Evolutionary conservation across 1,140 invertebrate genomes (phyloP), one percentile per base, ranked within the genome.

Genomic region (Cherax quadricarinatus): DNA sequence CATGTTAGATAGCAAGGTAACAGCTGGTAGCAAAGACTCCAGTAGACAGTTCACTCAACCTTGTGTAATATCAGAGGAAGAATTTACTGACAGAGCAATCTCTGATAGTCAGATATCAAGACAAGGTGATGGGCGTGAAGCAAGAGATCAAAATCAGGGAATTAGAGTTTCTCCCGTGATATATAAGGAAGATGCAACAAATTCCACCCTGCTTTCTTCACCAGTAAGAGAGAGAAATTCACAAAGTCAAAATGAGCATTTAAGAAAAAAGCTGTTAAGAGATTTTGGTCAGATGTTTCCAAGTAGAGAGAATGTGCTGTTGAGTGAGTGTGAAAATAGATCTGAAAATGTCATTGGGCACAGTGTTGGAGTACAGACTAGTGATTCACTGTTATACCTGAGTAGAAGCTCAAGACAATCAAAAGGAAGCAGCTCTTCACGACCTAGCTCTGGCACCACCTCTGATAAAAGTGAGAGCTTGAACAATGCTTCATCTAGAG

Each of bases 211-310:
- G 16, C 75, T n/a, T 21, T 48, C 84, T 24, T 14, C 51, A 41
- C 24, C 75, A 60, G 51, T 1, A 62, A 53, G 49, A 88, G 75
- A 53, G 60, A 24, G 21, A 79, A 73, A 60, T 51, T 5, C 18
- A 21, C 62, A 18, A 18, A 41, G 4, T 4, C 51, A 78, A 49
- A 48, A 57, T 41, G 75, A 41, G 9, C 16, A 49, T 21, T 75
- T 14, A 73, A 79, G 75, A 79, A 18, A 6, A 62, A 80, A 51
- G 60, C 53, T 49, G 30, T 85, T 21, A 6, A 82, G 41, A 48
- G 90, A 91, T 51, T 91, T 91, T 87, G 90, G 90, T 12, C 90
- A 91, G 21, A 91, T 91, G 90, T 91, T 91, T 81, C 90, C 90
- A 16, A 91, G 90, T 30, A 86, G 21, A 41, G 90, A 91, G 30